Evolutionary conservation across 2,888 invertebrate species (phyloP).

Genomic region (Hypercompe scribonia): DNA sequence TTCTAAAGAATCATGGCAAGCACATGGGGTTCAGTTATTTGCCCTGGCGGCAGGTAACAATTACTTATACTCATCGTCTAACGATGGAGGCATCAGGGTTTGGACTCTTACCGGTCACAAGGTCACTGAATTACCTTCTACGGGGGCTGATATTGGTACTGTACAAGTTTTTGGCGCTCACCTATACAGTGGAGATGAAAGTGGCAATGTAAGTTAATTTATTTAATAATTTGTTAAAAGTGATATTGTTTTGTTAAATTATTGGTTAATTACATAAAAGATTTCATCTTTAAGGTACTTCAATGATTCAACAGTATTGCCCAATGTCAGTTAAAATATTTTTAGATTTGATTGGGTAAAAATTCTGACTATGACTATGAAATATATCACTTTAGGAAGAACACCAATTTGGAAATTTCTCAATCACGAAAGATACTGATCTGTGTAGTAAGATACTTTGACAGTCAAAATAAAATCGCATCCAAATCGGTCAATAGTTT

Average conservation of each 20-base stretch:
- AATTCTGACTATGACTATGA: no score
- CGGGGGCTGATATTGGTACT: conserved; percentile 74
- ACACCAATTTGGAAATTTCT: no score
- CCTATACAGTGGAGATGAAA: conserved; percentile 88
- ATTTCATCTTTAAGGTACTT: background rate
- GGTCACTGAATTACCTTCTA: conserved; percentile 67
- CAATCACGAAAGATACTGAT: no score
- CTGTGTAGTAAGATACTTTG: no score
- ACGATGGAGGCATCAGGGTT: conserved; percentile 87
- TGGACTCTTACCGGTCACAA: conserved; percentile 81
- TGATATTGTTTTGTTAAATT: conserved; percentile 1
- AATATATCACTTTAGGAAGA: no score
- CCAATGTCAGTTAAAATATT: no score
- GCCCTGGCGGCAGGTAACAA: conserved; percentile 85
- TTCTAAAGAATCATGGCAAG: conserved; percentile 75
- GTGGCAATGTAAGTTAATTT: conserved; percentile 86
- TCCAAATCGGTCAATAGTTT: no score
- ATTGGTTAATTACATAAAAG: background rate
- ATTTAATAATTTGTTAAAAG: background rate
- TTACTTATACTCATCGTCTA: conserved; percentile 87
- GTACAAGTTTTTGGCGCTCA: conserved; percentile 72
- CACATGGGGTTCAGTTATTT: conserved; percentile 88
- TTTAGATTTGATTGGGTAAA: no score
- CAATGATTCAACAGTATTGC: no score
- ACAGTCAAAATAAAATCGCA: no score